Evolutionary conservation across 1,140 invertebrate species (phyloP), one percentile per base, ranked within the genome.

Genomic region (Arion vulgaris): DNA sequence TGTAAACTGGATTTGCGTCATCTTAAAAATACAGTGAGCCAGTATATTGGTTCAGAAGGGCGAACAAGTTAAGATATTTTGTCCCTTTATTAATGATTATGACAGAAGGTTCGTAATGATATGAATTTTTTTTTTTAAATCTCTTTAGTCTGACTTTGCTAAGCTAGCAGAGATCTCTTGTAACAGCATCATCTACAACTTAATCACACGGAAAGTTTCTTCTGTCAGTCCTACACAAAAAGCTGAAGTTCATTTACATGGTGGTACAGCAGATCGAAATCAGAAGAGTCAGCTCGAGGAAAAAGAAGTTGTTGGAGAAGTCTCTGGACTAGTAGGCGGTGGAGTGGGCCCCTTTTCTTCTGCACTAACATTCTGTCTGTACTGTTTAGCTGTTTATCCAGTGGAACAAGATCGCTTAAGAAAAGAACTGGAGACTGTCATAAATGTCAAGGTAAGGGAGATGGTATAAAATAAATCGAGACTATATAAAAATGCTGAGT

Each of bases 311-410:
- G 76, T 78, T 11, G 76, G 76, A 4, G 76, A 78, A 28, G 62
- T 78, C 34, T 57, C 76, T 2, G 76, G 76, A 7, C 57, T 78
- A 26, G 19, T 78, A 2, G 76, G 76, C 7, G 76, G 76, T n/a
- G 76, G 76, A 4, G 76, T 78, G 32, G 76, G 76, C 1, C 76
- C 76, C 1, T 36, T 78, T 39, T 57, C 76, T 7, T 41, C 76
- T 5, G 26, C 76, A 53, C 39, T 78, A 57, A 78, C 76, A 53
- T 78, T 78, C 34, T 78, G 76, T 39, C 23, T 78, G 26, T 78
- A 78, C 57, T 57, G 34, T n/a, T 17, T 78, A 38, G 76, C 76
- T n/a, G 76, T 68, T 4, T 78, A 78, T 32, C 38, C 1, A 7
- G 17, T 34, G 26, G 62, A 78, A 26, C 53, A 62, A 19, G 45